phyloP scores from a whole-genome alignment of 2,888 invertebrate species.

The Netelia fuscicornis region DNA sequence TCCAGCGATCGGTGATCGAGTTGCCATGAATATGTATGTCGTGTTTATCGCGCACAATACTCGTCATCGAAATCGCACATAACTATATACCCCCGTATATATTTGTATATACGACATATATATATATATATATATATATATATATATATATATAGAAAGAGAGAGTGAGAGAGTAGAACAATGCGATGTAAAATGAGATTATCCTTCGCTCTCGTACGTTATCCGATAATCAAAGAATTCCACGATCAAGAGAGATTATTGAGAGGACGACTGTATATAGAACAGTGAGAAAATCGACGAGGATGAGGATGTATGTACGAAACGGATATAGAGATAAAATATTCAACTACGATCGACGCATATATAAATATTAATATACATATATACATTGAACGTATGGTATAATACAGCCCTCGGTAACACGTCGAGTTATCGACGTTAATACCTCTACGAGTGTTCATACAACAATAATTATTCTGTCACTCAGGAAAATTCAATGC shows the following conservation, averaged over 20 bases:
- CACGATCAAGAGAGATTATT: conserved; percentile 20
- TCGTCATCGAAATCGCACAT: conserved; percentile 33
- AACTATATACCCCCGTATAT: not conserved
- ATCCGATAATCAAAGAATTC: conserved; percentile 45
- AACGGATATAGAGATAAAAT: conserved; percentile 16
- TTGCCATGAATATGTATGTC: conserved; percentile 33
- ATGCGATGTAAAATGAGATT: conserved; percentile 29
- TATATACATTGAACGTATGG: not conserved
- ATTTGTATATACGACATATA: not conserved
- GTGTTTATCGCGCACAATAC: conserved; percentile 19
- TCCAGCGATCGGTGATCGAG: conserved; percentile 18
- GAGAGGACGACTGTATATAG: conserved; percentile 37
- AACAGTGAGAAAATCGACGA: conserved; percentile 34
- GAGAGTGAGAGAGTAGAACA: conserved; percentile 11
- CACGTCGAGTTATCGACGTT: conserved; percentile 49
- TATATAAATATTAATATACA: conserved; percentile 4
- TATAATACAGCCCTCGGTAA: conserved; percentile 11
- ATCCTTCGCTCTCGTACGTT: conserved; percentile 6
- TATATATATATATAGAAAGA: not conserved
- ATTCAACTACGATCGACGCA: not conserved
- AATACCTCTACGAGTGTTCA: conserved; percentile 43
- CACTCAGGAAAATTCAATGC: conserved; percentile 52
- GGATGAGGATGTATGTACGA: conserved; percentile 1
- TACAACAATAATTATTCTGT: conserved; percentile 62
- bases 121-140: not conserved